Conservation (phyloP, 2,113 vertebrate genomes). For the Mustela lutreola region DNA sequence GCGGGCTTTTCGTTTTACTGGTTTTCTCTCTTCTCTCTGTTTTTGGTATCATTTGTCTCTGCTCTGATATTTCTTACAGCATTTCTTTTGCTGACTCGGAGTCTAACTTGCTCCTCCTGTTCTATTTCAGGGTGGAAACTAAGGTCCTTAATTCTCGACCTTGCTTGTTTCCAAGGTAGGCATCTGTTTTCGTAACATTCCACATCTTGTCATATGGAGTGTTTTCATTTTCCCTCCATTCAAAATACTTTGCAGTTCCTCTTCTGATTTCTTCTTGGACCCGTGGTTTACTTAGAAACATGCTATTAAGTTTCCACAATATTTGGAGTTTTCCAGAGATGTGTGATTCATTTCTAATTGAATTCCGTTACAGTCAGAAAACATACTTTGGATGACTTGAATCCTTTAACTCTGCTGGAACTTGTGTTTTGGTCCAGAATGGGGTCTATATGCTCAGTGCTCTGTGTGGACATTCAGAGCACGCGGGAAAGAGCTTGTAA, state of each 20-base stretch:
- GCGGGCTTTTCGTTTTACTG: neutral
- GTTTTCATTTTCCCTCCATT: slow-evolving; percentile 9
- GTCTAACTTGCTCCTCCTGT: neutral
- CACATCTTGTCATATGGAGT: neutral
- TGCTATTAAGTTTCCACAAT: neutral
- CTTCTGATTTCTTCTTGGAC: neutral
- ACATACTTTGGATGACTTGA: neutral
- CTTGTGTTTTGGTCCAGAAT: neutral
- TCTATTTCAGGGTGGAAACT: neutral
- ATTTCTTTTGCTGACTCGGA: neutral
- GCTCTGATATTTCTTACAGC: neutral
- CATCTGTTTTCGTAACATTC: neutral
- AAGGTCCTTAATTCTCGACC: neutral
- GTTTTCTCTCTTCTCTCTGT: neutral
- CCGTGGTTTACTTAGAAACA: neutral
- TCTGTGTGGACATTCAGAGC: neutral
- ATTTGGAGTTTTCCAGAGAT: neutral
- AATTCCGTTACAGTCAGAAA: neutral
- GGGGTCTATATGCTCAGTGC: neutral
- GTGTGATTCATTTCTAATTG: slow-evolving; percentile 9
- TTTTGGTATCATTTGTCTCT: slow-evolving; percentile 4
- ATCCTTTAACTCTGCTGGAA: neutral
- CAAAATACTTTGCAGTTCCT: neutral
- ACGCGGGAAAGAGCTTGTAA: neutral
- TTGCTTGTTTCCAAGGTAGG: neutral